Base-by-base conservation (phyloP, 2,113 vertebrate genomes). In the Centrocercus urophasianus region DNA sequence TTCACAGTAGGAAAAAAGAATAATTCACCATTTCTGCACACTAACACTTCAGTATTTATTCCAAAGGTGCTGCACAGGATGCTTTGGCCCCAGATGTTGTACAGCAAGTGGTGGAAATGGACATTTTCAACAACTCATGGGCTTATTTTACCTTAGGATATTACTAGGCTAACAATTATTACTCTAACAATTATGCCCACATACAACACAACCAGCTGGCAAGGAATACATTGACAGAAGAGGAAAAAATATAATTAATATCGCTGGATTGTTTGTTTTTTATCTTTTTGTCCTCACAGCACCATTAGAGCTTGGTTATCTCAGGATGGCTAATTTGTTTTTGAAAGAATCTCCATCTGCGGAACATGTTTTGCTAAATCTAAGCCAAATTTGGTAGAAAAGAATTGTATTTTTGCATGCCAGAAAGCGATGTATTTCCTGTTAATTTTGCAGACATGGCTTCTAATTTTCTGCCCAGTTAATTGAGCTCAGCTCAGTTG, bases 321-420 rank as follows among this genome's bases (percentile, higher is more conserved):
- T 82, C 57, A 76, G 70, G 82, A 48, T 30, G 11, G 66, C 24
- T 82, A 65, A 89, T 85, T 84, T 82, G 43, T 24, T 89, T 92
- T 92, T 82, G 74, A 65, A 95, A 84, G 57, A 84, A 65, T 65
- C 66, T 91, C 81, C 78, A 76, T 91, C 78, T 93, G 87, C 69
- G 22, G 82, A 82, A 73, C 77, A 85, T 40, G 43, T 48, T 89
- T 93, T 76, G 28, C 63, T 75, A 94, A 85, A 82, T 61, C 48
- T 24, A 79, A 79, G 66, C 74, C 89, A 96, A 89, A 73, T 87
- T 76, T 65, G 48, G 42, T 61, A 83, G 63, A 76, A 92, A 91
- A 40, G 42, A 89, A 82, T 43, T 57, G 40, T 72, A 61, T n/a
- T 93, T 89, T 85, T 76, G 61, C 84, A 78, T 45, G 80, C 34